phyloP scores from a whole-genome alignment of 1,140 invertebrate genomes.

The Musca vetustissima region DNA sequence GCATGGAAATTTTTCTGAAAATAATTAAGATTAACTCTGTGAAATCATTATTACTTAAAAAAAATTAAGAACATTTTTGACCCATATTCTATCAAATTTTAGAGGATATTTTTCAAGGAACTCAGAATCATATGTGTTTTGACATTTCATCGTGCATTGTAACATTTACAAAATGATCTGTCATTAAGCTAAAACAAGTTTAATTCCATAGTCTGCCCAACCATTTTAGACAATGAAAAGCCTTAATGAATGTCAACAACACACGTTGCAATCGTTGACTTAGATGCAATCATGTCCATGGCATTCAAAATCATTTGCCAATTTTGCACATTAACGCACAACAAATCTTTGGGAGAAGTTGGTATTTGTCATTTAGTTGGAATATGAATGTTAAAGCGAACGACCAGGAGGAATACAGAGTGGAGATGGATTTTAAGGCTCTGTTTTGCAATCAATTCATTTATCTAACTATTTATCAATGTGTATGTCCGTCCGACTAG shows the following conservation, averaged over 20 bases:
- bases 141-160: too few relatives aligned
- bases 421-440: slow-evolving; percentile 8
- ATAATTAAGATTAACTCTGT: too few relatives aligned
- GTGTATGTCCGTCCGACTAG: not conserved
- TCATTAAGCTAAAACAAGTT: not conserved
- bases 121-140: too few relatives aligned
- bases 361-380: slow-evolving; percentile 3
- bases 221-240: not conserved
- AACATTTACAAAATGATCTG: too few relatives aligned
- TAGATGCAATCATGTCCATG: too few relatives aligned
- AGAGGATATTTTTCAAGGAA: too few relatives aligned
- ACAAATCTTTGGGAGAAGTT: not conserved
- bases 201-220: not conserved
- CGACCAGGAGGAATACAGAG: too few relatives aligned
- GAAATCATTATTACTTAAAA: too few relatives aligned
- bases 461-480: slow-evolving; percentile 24
- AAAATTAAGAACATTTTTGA: too few relatives aligned
- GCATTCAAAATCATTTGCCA: slow-evolving; percentile 20
- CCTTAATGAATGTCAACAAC: not conserved
- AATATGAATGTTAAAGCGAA: not conserved
- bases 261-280: too few relatives aligned
- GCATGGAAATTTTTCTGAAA: too few relatives aligned
- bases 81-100: too few relatives aligned
- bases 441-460: slow-evolving; percentile 14
- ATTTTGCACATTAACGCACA: slow-evolving; percentile 20